Evolutionary conservation across 2,113 vertebrate genomes (phyloP).

Genomic region (Mystacornis crossleyi): DNA sequence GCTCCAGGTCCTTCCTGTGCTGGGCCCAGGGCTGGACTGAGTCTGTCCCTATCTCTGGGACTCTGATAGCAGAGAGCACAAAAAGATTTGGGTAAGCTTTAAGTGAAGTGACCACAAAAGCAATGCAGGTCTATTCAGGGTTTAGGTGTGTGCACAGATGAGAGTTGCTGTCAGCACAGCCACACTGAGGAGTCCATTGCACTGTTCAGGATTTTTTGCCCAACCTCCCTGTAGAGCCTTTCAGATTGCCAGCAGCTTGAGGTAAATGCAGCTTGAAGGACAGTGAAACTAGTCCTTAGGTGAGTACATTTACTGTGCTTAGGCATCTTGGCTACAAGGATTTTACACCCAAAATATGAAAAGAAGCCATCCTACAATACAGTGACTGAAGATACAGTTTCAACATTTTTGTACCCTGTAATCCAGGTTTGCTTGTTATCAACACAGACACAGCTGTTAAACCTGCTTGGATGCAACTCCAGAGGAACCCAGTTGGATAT

Average conservation of each 20-base stretch:
- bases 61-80: not conserved
- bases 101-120: not conserved
- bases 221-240: not conserved
- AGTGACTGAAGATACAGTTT: not conserved
- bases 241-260: not conserved
- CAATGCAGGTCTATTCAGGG: not conserved
- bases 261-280: not conserved
- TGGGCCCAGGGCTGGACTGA: not conserved
- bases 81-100: not conserved
- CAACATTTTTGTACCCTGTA: not conserved
- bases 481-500: not conserved
- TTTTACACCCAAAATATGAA: not conserved
- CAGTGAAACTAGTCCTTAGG: not conserved
- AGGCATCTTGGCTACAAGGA: not conserved
- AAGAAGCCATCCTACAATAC: not conserved
- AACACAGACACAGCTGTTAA: not conserved
- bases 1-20: not conserved
- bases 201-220: not conserved
- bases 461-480: not conserved
- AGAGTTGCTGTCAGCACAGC: not conserved
- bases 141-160: too few species aligned
- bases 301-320: not conserved
- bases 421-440: not conserved
- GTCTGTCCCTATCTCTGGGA: too few species aligned
- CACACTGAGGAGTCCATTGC: not conserved